Evolutionary conservation across 2,113 vertebrate genomes (phyloP), one percentile per base, ranked within the genome.

Genomic region (Poeciliopsis occidentalis): DNA sequence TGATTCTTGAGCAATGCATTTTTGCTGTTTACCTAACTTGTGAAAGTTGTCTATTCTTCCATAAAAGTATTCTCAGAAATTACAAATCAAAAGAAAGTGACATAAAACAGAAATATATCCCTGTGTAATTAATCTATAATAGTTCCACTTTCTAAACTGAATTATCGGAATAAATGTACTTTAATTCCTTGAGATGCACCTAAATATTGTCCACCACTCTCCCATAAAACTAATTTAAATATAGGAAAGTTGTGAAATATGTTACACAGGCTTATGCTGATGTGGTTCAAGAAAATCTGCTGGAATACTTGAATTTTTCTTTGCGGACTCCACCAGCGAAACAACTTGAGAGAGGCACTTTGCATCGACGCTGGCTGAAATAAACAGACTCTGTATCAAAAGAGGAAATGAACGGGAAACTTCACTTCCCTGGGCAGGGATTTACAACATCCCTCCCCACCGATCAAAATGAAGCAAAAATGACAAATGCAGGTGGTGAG

Each of bases 331-430:
- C 22, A n/a, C 39, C 51, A 24, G 51, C 2, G 5, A n/a, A 57
- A n/a, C 54, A 80, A 61, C 8, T 7, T 51, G 12, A 17, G 39
- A 75, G 34, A 69, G 32, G 2, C 32, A 29, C n/a, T 66, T 69
- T 7, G 65, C 29, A 67, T 44, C 31, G 17, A 70, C 12, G 7
- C 32, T 70, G 1, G 1, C 67, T 29, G 47, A 61, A 24, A 30
- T 31, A 74, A 73, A 80, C 47, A 51, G 15, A 71, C 24, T 39
- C n/a, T 41, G 31, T 70, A 75, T 69, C 51, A 75, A 30, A 70
- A 69, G 32, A 64, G 81, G 76, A 87, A 87, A 73, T 11, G 17
- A 64, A 78, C 67, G 83, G 82, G 79, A 84, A 86, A 79, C 69
- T 64, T 65, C 62, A 79, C 47, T 78, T 83, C 65, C 61, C 78